Conservation (phyloP, 2,888 invertebrate species). For the Brachyptera putata region DNA sequence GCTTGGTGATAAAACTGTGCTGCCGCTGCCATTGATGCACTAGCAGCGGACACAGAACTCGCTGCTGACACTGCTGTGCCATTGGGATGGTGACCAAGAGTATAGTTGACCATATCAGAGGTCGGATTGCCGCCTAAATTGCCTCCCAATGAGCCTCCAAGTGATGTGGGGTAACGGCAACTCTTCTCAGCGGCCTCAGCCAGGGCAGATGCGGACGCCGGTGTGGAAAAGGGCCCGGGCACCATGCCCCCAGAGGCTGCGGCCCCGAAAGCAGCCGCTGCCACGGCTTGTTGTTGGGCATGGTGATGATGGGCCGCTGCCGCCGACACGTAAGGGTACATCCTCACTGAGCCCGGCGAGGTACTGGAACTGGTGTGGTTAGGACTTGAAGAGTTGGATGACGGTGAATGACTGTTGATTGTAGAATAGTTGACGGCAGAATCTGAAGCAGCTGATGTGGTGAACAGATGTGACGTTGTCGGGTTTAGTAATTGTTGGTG, state of each 20-base stretch:
- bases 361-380: conserved; percentile 42
- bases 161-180: conserved; percentile 68
- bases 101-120: conserved; percentile 73
- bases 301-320: conserved; percentile 61
- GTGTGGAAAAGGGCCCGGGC: conserved; percentile 54
- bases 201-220: conserved; percentile 43
- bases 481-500: conserved; percentile 56
- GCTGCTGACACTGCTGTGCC: conserved; percentile 49
- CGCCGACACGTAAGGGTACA: conserved; percentile 88
- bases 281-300: conserved; percentile 59
- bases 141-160: conserved; percentile 36
- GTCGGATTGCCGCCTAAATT: conserved; percentile 52
- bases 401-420: conserved; percentile 25
- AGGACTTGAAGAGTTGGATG: conserved; percentile 33
- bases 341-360: conserved; percentile 50
- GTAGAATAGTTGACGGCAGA: conserved; percentile 30
- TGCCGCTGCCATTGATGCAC: conserved; percentile 65
- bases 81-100: conserved; percentile 59
- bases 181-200: conserved; percentile 72
- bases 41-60: conserved; percentile 66
- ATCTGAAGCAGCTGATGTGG: conserved; percentile 57
- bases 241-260: conserved; percentile 55
- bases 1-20: conserved; percentile 91
- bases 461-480: conserved; percentile 18
- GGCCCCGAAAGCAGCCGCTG: conserved; percentile 59